A percentile compares a stretch with the other conserved stretches of the same genome.
phyloP scores from a whole-genome alignment of 2,113 vertebrate species.

The Pituophis catenifer region DNA sequence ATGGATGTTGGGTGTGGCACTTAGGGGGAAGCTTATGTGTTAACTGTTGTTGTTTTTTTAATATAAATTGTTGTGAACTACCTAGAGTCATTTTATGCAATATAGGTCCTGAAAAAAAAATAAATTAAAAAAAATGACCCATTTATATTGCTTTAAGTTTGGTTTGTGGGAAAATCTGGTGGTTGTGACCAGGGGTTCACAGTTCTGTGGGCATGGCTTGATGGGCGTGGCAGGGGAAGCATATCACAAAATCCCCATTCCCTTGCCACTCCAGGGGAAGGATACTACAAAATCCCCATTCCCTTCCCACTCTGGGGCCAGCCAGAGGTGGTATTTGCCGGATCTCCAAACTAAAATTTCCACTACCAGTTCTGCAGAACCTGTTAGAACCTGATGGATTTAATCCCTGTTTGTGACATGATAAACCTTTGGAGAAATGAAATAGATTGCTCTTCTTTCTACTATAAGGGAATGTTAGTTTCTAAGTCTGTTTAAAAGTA shows the following conservation, averaged over 20 bases:
- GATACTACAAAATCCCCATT: too few relatives aligned
- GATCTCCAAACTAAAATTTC: too few relatives aligned
- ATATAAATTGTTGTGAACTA: background rate
- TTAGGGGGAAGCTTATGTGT: background rate
- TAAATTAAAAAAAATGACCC: background rate
- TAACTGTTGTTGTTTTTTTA: too few relatives aligned
- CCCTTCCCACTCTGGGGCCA: too few relatives aligned
- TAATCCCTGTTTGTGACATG: background rate
- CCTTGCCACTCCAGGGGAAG: too few relatives aligned
- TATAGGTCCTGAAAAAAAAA: background rate
- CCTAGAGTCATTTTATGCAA: background rate
- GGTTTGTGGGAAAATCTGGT: background rate
- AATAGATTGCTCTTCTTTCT: too few relatives aligned
- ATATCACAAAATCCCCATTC: too few relatives aligned
- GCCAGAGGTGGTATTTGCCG: too few relatives aligned
- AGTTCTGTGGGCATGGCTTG: too few relatives aligned
- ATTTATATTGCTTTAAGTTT: background rate
- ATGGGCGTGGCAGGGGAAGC: too few relatives aligned
- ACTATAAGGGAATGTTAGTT: background rate
- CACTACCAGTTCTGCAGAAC: too few relatives aligned
- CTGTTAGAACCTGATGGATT: too few relatives aligned
- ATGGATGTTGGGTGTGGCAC: background rate
- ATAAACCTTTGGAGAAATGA: background rate
- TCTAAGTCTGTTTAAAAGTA: background rate
- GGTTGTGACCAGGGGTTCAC: background rate